Evolutionary conservation across 2,888 invertebrate genomes (phyloP).

Genomic region (Mylabris sibirica): DNA sequence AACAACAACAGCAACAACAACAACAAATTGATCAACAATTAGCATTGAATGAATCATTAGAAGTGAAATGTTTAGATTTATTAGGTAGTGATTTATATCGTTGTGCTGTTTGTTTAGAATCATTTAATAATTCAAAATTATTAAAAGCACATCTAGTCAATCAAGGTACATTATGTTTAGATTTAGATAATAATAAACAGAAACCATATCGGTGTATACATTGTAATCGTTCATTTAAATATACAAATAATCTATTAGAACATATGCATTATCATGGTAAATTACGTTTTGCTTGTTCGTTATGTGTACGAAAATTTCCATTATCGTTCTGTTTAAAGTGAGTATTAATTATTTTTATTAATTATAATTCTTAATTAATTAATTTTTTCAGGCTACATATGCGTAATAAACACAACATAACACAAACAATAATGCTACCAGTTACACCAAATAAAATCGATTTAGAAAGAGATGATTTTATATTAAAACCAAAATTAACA

Average conservation of each 20-base stretch:
- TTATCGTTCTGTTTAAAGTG: constrained; percentile 49
- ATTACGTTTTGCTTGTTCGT: constrained; percentile 67
- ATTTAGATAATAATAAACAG: constrained; percentile 18
- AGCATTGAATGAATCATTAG: background rate
- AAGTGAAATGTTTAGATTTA: constrained; percentile 28
- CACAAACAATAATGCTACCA: constrained; percentile 59
- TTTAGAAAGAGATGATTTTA: constrained; percentile 61
- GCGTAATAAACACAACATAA: constrained; percentile 63
- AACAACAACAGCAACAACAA: background rate
- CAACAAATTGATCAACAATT: background rate
- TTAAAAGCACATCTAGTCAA: constrained; percentile 60
- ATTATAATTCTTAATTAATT: constrained; percentile 20
- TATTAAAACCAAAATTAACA: constrained; percentile 59
- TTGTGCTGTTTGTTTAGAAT: constrained; percentile 63
- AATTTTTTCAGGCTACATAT: constrained; percentile 61
- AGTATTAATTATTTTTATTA: constrained; percentile 28
- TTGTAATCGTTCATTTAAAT: constrained; percentile 62
- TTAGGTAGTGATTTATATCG: constrained; percentile 62
- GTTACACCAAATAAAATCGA: constrained; percentile 62
- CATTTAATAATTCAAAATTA: constrained; percentile 51
- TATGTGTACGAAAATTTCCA: constrained; percentile 63
- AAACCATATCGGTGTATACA: constrained; percentile 63
- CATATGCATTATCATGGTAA: constrained; percentile 70
- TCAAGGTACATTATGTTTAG: constrained; percentile 38
- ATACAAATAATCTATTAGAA: constrained; percentile 61